phyloP scores from a whole-genome alignment of 2,113 vertebrate genomes.

The Neodontobutis hainanensis region DNA sequence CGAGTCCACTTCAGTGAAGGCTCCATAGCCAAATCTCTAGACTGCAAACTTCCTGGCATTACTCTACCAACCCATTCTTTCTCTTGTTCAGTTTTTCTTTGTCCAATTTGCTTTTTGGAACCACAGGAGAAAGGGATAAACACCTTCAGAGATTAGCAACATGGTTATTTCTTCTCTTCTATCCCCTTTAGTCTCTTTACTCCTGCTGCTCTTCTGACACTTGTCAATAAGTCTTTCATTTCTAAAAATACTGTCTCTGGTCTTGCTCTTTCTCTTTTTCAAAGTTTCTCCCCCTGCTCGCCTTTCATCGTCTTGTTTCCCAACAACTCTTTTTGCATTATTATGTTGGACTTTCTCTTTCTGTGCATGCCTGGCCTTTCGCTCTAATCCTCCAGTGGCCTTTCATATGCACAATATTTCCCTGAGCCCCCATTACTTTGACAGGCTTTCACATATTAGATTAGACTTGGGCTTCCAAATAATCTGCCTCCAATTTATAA shows the following conservation, averaged over 20 bases:
- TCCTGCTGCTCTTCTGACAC: conserved; percentile 37
- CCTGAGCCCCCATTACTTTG: conserved; percentile 52
- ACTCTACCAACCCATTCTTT: neutral
- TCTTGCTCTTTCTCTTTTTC: conserved; percentile 29
- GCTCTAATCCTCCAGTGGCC: conserved; percentile 75
- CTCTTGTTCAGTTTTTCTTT: neutral
- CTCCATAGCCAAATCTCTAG: conserved; percentile 35
- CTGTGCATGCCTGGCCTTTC: conserved; percentile 73
- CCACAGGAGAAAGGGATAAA: neutral
- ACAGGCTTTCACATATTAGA: conserved; percentile 55
- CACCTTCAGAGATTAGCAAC: conserved; percentile 28
- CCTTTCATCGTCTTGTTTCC: conserved; percentile 58
- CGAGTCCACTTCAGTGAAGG: conserved; percentile 51
- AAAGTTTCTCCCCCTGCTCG: conserved; percentile 32
- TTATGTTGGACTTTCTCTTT: conserved; percentile 55
- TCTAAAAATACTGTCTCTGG: conserved; percentile 46
- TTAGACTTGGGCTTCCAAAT: neutral
- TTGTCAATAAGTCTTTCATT: conserved; percentile 58
- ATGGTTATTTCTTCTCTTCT: conserved; percentile 30
- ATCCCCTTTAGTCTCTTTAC: conserved; percentile 27
- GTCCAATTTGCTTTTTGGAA: no score
- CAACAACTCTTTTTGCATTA: conserved; percentile 74
- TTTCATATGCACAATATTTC: conserved; percentile 70
- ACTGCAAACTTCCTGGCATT: neutral
- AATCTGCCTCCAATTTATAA: conserved; percentile 17